Percentiles rank a stretch among this genome's conserved stretches.
These are phyloP conservation scores for Hepsetus odoe DNA, from an alignment of 2,113 vertebrate species.

Conservation along the genomic window DNA sequence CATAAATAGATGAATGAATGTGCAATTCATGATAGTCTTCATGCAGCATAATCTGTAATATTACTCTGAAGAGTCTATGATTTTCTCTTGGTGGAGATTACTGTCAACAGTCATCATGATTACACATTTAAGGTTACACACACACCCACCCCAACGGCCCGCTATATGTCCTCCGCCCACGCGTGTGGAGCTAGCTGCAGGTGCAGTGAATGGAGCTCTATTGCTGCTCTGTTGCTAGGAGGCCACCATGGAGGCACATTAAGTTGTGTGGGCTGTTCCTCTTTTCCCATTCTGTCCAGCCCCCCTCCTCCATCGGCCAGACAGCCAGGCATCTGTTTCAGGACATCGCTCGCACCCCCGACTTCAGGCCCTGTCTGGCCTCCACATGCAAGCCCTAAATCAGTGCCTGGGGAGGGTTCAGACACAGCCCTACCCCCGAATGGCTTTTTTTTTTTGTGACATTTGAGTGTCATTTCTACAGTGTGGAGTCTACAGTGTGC, in stretches of 20 bases:
- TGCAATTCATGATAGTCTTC: neutral
- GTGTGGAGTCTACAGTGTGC: conserved; percentile 10
- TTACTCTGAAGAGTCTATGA: neutral
- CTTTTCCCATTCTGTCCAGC: conserved; percentile 42
- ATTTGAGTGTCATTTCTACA: conserved; percentile 52
- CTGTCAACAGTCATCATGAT: neutral
- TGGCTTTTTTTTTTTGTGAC: conserved; percentile 48
- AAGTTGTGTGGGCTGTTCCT: conserved; percentile 62
- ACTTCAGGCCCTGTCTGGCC: conserved; percentile 72
- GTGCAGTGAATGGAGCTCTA: conserved; percentile 54
- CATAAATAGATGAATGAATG: no score
- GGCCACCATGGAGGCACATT: conserved; percentile 60
- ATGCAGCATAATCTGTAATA: no score
- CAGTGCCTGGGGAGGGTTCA: conserved; percentile 60
- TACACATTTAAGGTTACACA: neutral
- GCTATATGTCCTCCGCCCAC: neutral
- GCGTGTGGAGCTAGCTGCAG: conserved; percentile 43
- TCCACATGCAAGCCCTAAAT: conserved; percentile 70
- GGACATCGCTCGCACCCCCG: conserved; percentile 68
- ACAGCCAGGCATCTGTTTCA: conserved; percentile 75
- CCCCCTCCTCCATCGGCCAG: conserved; percentile 58
- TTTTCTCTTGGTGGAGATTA: neutral
- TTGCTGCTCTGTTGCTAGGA: conserved; percentile 67
- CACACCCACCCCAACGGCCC: neutral
- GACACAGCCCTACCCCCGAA: conserved; percentile 34